phyloP scores from a whole-genome alignment of 2,888 invertebrate genomes.

The Mimachlamys varia region DNA sequence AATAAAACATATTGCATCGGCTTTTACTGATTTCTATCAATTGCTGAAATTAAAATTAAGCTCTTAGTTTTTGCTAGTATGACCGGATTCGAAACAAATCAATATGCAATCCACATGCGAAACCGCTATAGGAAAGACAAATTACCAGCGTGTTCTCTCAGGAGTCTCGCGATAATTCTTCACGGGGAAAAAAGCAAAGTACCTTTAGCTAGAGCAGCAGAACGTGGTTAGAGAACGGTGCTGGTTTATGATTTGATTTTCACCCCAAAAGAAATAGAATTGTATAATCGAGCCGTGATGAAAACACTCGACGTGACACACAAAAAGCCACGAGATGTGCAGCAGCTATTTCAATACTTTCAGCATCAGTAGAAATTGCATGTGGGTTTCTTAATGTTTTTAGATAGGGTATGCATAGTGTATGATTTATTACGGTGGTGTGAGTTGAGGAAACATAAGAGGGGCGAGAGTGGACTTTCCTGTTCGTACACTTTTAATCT shows the following conservation, averaged over 20 bases:
- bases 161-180: conserved; percentile 2
- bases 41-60: conserved; percentile 28
- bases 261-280: background rate
- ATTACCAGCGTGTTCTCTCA: background rate
- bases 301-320: background rate
- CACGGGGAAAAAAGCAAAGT: background rate
- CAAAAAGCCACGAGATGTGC: background rate
- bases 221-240: background rate
- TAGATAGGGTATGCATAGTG: background rate
- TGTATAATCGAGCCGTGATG: background rate
- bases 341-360: background rate
- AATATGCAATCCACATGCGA: conserved; percentile 16
- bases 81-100: background rate
- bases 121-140: background rate
- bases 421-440: background rate
- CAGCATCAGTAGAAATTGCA: background rate
- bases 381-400: background rate
- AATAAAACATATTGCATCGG: background rate
- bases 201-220: background rate
- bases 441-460: background rate
- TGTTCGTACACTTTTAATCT: background rate
- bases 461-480: background rate
- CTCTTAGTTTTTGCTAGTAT: conserved; percentile 4
- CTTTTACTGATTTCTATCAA: background rate
- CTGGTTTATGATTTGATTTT: conserved; percentile 14